Evolutionary conservation across 2,797 vertebrate genomes (phyloP).

Genomic region (Megalops cyprinoides): DNA sequence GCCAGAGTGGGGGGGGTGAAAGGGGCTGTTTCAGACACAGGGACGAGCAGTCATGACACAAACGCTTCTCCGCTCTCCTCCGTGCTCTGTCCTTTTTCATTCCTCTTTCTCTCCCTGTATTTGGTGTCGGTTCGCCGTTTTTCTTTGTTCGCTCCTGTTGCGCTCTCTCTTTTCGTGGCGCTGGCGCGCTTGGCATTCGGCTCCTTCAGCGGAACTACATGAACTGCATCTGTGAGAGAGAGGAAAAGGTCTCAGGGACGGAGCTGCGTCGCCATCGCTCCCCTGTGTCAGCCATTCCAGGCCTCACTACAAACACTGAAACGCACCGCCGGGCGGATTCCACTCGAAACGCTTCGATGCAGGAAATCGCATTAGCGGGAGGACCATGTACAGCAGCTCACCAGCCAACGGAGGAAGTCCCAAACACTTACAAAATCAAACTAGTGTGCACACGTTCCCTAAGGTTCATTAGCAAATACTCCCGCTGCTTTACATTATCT

Average conservation of each 20-base stretch:
- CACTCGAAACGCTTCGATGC: too few species aligned
- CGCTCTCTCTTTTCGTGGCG: conserved; percentile 44
- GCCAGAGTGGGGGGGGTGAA: conserved; percentile 1
- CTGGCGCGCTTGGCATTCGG: conserved; percentile 69
- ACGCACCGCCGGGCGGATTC: too few species aligned
- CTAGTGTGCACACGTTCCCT: background rate
- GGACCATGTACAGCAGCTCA: too few species aligned
- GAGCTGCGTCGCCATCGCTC: too few species aligned
- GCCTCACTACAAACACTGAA: too few species aligned
- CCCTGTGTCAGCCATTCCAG: too few species aligned
- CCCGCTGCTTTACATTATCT: too few species aligned
- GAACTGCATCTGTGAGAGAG: conserved; percentile 74
- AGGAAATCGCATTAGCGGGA: too few species aligned
- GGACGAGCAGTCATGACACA: conserved; percentile 22
- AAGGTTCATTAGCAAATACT: too few species aligned
- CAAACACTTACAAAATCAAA: background rate
- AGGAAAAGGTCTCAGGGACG: too few species aligned
- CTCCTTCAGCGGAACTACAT: conserved; percentile 71
- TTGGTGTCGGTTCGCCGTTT: conserved; percentile 46
- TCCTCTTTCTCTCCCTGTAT: conserved; percentile 37
- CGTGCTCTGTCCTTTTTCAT: conserved; percentile 19
- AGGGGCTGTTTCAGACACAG: conserved; percentile 28
- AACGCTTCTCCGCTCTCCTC: background rate
- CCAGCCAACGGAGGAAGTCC: too few species aligned
- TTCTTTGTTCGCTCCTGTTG: background rate